Percentiles rank a stretch among this genome's conserved stretches.
Conservation (phyloP, 2,797 vertebrate genomes). For the Brachyrhaphis roseni region DNA sequence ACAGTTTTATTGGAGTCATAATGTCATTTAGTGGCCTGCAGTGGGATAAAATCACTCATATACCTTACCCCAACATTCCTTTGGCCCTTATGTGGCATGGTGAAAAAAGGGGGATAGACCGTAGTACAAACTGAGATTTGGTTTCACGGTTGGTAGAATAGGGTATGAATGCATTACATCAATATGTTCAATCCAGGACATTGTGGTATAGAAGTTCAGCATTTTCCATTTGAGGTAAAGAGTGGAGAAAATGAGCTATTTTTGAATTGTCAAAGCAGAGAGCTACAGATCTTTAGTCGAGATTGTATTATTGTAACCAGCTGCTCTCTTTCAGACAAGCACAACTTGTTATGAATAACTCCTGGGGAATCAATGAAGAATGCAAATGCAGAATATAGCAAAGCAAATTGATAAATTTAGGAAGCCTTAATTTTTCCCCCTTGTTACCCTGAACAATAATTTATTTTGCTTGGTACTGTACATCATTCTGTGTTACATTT, state of each 20-base stretch:
- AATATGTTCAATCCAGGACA: slow-evolving; percentile 44
- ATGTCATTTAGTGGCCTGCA: slow-evolving; percentile 33
- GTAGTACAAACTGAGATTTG: slow-evolving; percentile 55
- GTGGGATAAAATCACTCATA: slow-evolving; percentile 15
- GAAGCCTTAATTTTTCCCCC: slow-evolving; percentile 55
- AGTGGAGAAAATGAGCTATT: slow-evolving; percentile 51
- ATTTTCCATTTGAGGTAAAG: slow-evolving; percentile 54
- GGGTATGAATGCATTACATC: slow-evolving; percentile 56
- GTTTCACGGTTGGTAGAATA: slow-evolving; percentile 63
- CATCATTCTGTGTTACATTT: no score
- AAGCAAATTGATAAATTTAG: slow-evolving; percentile 41
- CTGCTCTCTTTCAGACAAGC: slow-evolving; percentile 78
- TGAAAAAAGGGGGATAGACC: slow-evolving; percentile 5
- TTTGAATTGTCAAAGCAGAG: slow-evolving; percentile 59
- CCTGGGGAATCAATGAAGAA: slow-evolving; percentile 64
- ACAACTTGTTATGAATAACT: slow-evolving; percentile 73
- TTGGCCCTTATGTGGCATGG: slow-evolving; percentile 1
- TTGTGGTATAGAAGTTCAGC: slow-evolving; percentile 37
- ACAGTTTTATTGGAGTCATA: slow-evolving; percentile 35
- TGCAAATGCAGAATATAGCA: slow-evolving; percentile 70
- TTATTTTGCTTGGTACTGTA: not conserved
- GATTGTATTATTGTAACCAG: slow-evolving; percentile 52
- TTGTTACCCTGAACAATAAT: not conserved
- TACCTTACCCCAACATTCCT: slow-evolving; percentile 21
- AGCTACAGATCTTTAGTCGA: slow-evolving; percentile 51